phyloP scores from a whole-genome alignment of 2,113 vertebrate genomes.

The Kobus ellipsiprymnus region DNA sequence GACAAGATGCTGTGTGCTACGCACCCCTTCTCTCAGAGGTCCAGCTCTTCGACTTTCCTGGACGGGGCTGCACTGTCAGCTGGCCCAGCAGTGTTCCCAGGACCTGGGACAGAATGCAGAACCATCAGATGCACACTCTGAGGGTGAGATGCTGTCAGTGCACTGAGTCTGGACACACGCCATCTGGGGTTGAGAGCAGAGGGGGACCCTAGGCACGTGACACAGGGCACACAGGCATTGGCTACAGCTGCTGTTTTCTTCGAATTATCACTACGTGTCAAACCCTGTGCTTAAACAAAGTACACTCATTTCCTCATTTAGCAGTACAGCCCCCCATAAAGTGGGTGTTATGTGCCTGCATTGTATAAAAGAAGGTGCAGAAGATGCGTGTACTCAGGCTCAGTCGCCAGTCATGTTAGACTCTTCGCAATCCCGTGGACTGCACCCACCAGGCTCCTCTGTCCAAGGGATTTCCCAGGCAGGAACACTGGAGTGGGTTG shows the following conservation, averaged over 20 bases:
- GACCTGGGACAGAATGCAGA: neutral
- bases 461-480: neutral
- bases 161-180: neutral
- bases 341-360: neutral
- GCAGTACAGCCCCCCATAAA: neutral
- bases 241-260: neutral
- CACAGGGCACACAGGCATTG: neutral
- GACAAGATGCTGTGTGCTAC: neutral
- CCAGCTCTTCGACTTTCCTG: neutral
- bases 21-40: neutral
- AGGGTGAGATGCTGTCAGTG: neutral
- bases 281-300: neutral
- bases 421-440: accelerated
- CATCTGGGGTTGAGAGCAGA: neutral
- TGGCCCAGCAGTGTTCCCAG: neutral
- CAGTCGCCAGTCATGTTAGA: neutral
- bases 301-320: neutral
- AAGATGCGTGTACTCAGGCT: accelerated
- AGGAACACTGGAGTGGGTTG: neutral
- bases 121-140: neutral
- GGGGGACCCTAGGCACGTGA: neutral
- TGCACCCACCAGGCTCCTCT: neutral
- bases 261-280: neutral
- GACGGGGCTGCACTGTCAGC: neutral
- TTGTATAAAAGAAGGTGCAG: neutral